phyloP scores from a whole-genome alignment of 1,140 invertebrate species.

The Drosophila micromelanica region DNA sequence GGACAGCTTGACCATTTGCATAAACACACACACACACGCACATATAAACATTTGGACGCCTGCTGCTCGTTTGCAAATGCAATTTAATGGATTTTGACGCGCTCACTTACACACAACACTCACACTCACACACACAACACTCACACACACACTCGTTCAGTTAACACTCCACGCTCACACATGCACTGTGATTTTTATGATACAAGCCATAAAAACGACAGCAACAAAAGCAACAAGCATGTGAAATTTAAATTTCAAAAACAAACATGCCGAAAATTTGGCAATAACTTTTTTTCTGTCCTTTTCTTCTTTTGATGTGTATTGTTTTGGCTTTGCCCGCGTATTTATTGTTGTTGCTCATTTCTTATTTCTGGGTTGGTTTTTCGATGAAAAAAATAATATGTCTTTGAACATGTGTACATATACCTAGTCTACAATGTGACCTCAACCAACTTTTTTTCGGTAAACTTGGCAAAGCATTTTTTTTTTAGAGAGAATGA shows the following conservation, averaged over 20 bases:
- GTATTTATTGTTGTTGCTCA: constrained; percentile 60
- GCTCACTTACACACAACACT: constrained; percentile 38
- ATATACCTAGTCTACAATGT: constrained; percentile 19
- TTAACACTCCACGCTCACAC: constrained; percentile 3
- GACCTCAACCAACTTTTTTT: constrained; percentile 26
- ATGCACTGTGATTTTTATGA: constrained; percentile 62
- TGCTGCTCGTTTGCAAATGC: constrained; percentile 50
- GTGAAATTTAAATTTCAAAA: constrained; percentile 83
- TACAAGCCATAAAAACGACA: constrained; percentile 70
- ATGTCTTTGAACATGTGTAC: constrained; percentile 11
- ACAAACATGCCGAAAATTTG: constrained; percentile 82
- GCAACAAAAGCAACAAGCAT: constrained; percentile 51
- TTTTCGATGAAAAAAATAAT: constrained; percentile 58
- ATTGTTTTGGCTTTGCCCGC: constrained; percentile 33
- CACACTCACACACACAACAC: constrained; percentile 8
- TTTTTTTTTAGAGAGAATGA: neutral
- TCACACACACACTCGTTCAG: neutral
- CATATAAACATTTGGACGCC: constrained; percentile 4
- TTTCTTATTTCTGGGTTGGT: constrained; percentile 54
- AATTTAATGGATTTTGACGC: constrained; percentile 64
- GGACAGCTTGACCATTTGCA: constrained; percentile 24
- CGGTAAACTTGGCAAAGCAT: constrained; percentile 13
- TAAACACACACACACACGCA: constrained; percentile 12
- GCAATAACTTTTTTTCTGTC: constrained; percentile 65
- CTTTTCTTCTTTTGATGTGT: constrained; percentile 28